phyloP scores from a whole-genome alignment of 2,113 vertebrate genomes.

The Stigmatopora nigra region DNA sequence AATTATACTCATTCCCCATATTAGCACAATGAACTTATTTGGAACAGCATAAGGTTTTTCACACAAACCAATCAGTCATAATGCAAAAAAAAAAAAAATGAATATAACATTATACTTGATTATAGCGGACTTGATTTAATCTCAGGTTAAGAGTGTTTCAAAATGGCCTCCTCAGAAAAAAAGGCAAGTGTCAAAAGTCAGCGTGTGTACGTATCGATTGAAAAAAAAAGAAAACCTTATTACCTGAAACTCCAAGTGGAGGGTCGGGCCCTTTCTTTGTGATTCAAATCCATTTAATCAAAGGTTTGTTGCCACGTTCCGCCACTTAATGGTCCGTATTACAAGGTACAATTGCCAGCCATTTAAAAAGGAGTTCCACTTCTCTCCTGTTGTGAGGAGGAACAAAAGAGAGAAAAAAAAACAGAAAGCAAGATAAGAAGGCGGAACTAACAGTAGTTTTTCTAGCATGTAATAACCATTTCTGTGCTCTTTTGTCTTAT shows the following conservation, averaged over 20 bases:
- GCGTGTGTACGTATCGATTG: conserved; percentile 57
- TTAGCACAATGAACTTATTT: conserved; percentile 67
- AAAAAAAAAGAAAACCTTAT: conserved; percentile 60
- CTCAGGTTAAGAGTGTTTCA: conserved; percentile 55
- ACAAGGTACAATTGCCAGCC: conserved; percentile 68
- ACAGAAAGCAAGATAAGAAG: conserved; percentile 63
- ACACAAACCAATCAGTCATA: conserved; percentile 61
- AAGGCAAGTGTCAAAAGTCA: conserved; percentile 65
- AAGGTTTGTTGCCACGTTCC: conserved; percentile 74
- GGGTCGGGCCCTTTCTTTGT: conserved; percentile 75
- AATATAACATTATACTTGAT: conserved; percentile 69
- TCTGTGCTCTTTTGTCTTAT: neutral
- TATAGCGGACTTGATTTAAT: conserved; percentile 70
- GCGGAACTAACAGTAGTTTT: conserved; percentile 66
- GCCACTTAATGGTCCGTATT: conserved; percentile 76
- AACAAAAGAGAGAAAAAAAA: conserved; percentile 14
- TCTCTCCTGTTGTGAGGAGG: conserved; percentile 46
- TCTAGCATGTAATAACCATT: conserved; percentile 31
- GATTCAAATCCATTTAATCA: conserved; percentile 79
- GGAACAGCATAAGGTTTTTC: conserved; percentile 63
- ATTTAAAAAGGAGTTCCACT: conserved; percentile 48
- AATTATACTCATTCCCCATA: conserved; percentile 64
- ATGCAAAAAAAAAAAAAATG: conserved; percentile 66
- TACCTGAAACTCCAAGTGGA: conserved; percentile 63
- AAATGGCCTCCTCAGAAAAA: conserved; percentile 63